phyloP scores from a whole-genome alignment of 53 echinoderm and acorn worm genomes.

The Henricia sp. region DNA sequence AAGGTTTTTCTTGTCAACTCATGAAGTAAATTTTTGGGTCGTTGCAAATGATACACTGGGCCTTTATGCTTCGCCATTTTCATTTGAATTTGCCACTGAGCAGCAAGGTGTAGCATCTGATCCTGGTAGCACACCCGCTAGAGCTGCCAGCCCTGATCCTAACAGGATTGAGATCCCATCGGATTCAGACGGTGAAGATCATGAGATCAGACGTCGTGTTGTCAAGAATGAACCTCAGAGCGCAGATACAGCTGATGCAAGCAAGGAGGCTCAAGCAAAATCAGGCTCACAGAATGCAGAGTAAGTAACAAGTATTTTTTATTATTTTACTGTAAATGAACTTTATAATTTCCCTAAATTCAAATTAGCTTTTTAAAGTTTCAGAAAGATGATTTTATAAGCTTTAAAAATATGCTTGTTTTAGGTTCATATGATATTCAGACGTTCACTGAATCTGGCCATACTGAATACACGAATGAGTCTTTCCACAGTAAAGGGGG shows the following conservation, averaged over 20 bases:
- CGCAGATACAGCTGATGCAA: constrained; percentile 5
- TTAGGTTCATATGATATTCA: too few relatives aligned
- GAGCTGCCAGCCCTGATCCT: constrained; percentile 9
- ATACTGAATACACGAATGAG: too few relatives aligned
- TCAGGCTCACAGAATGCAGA: constrained; percentile 50
- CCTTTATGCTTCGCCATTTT: neutral
- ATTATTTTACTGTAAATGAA: too few relatives aligned
- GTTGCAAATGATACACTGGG: too few relatives aligned
- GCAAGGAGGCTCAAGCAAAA: constrained; percentile 24
- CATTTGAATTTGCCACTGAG: neutral
- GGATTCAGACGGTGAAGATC: constrained; percentile 56
- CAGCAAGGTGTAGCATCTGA: constrained; percentile 86
- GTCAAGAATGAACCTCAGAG: constrained; percentile 29
- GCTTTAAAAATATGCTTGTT: too few relatives aligned
- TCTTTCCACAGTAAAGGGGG: too few relatives aligned
- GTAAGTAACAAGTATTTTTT: constrained; percentile 61
- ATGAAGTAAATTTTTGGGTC: too few relatives aligned
- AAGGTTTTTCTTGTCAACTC: too few relatives aligned
- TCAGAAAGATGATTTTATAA: too few relatives aligned
- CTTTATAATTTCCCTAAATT: too few relatives aligned
- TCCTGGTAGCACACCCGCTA: constrained; percentile 69
- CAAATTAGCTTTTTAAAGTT: too few relatives aligned
- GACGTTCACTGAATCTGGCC: too few relatives aligned
- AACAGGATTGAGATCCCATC: constrained; percentile 29
- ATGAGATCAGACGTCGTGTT: constrained; percentile 27